Evolutionary conservation across 2,113 vertebrate genomes (phyloP).

Genomic region (Nycticebus coucang): DNA sequence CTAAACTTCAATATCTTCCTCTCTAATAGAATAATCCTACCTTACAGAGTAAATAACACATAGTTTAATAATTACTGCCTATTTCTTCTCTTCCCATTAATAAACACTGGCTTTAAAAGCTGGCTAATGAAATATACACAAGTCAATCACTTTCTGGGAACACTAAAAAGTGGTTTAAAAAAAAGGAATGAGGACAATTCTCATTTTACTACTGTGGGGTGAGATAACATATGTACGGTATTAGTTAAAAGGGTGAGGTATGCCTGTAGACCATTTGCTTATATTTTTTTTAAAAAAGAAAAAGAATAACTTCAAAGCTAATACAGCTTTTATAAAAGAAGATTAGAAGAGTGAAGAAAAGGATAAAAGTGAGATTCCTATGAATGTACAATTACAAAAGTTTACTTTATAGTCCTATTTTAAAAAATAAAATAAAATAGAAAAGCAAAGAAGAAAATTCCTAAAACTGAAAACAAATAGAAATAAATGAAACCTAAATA

Average conservation of each 20-base stretch:
- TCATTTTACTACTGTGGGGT: background rate
- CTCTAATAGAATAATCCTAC: background rate
- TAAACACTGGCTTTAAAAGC: background rate
- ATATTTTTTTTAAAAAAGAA: slow-evolving; percentile 30
- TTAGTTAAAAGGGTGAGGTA: background rate
- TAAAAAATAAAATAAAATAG: background rate
- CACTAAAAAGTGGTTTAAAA: background rate
- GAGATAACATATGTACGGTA: background rate
- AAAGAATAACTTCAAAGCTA: background rate
- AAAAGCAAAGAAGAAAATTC: background rate
- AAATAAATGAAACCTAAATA: background rate
- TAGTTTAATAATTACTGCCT: background rate
- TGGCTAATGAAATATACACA: background rate
- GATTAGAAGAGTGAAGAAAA: background rate
- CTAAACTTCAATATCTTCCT: background rate
- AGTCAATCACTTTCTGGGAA: background rate
- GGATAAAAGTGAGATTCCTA: background rate
- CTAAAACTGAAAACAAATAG: background rate
- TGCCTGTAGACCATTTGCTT: background rate
- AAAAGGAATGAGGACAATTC: background rate
- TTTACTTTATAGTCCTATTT: background rate
- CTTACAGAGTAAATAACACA: background rate
- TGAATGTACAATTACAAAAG: background rate
- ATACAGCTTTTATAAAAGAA: background rate
- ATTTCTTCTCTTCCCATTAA: background rate